Evolutionary conservation across 2,888 invertebrate genomes (phyloP).

Genomic region (Drosophila meridiana): DNA sequence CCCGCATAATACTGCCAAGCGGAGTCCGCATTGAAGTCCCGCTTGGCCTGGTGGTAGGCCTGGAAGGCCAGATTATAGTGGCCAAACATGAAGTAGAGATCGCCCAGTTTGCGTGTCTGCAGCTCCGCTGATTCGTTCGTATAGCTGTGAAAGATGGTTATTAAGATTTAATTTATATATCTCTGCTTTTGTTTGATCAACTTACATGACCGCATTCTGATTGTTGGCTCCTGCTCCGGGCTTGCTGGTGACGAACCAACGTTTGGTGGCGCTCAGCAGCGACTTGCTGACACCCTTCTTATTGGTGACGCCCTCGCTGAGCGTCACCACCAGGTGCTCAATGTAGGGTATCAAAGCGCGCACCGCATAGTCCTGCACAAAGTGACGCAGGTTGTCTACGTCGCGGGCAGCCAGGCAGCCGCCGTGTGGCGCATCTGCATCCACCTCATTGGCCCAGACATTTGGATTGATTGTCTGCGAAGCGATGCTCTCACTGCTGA

Average conservation of each 20-base stretch:
- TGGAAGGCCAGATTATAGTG: constrained; percentile 95
- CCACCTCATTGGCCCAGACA: constrained; percentile 87
- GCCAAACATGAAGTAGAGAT: constrained; percentile 98
- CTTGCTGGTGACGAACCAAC: constrained; percentile 97
- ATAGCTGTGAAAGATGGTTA: constrained; percentile 86
- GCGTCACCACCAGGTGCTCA: constrained; percentile 93
- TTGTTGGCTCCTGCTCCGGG: constrained; percentile 90
- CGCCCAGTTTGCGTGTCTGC: constrained; percentile 96
- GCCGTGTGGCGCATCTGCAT: constrained; percentile 88
- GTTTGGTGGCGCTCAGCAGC: constrained; percentile 96
- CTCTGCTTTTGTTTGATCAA: constrained; percentile 44
- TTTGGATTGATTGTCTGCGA: constrained; percentile 86
- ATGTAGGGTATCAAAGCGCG: constrained; percentile 95
- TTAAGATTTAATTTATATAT: background rate
- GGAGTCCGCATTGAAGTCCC: constrained; percentile 98
- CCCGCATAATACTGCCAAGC: constrained; percentile 99
- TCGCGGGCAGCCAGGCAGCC: constrained; percentile 92
- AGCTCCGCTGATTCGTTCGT: constrained; percentile 94
- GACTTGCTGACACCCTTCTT: constrained; percentile 97
- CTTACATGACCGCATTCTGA: constrained; percentile 93
- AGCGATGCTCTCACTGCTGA: constrained; percentile 88
- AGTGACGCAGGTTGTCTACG: constrained; percentile 92
- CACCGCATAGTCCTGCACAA: constrained; percentile 94
- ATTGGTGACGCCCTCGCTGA: constrained; percentile 92
- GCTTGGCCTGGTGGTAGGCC: constrained; percentile 97